Evolutionary conservation across 2,888 invertebrate species (phyloP).

Genomic region (Cheilosia grossa): DNA sequence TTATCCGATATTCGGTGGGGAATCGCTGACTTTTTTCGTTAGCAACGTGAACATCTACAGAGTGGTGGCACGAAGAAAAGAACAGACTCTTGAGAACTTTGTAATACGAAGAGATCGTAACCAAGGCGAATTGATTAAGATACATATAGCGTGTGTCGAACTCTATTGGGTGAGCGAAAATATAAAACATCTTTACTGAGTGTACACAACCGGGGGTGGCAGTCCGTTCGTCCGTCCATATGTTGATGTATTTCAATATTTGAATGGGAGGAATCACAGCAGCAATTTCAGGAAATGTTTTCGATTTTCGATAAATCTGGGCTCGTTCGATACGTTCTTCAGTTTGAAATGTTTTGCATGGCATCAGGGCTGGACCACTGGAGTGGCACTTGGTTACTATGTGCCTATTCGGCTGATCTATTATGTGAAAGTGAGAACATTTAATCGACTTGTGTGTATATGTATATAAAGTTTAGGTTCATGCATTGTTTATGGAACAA

Average conservation of each 20-base stretch:
- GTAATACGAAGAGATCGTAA: no score
- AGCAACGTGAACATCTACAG: background rate
- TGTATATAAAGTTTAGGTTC: no score
- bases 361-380: background rate
- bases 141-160: background rate
- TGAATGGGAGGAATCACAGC: constrained; percentile 11
- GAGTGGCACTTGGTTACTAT: no score
- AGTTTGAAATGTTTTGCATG: background rate
- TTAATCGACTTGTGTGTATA: no score
- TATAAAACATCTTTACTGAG: background rate
- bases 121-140: no score
- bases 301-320: constrained; percentile 1
- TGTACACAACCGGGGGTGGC: background rate
- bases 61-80: no score
- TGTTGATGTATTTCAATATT: constrained; percentile 25
- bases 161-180: background rate
- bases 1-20: background rate
- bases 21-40: background rate
- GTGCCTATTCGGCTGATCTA: no score
- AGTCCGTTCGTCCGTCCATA: background rate
- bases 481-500: no score
- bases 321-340: no score
- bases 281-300: constrained; percentile 35
- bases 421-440: no score
- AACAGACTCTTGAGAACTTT: no score